These are phyloP conservation scores for Montipora foliosa DNA, from an alignment of 64 coral and sea anemone species.

Conservation along the genomic window DNA sequence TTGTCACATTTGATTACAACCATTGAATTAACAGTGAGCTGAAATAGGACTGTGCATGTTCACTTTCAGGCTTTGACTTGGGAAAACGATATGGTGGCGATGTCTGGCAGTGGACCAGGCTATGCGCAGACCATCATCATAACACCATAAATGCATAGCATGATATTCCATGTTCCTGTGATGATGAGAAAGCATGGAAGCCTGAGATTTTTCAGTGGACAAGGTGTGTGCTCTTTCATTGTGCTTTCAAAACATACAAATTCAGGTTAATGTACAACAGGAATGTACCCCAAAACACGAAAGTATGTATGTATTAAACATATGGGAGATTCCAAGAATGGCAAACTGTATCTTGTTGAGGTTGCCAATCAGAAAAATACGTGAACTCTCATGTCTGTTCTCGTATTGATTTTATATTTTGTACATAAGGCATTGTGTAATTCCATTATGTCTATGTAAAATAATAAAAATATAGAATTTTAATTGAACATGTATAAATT, in stretches of 20 bases:
- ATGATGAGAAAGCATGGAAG: slow-evolving; percentile 22
- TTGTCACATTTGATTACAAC: background rate
- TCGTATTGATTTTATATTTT: too few relatives aligned
- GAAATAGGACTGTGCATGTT: background rate
- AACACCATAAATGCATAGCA: too few relatives aligned
- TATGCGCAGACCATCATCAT: background rate
- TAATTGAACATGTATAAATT: background rate
- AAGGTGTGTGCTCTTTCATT: slow-evolving; percentile 35
- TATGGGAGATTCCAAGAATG: too few relatives aligned
- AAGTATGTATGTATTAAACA: too few relatives aligned
- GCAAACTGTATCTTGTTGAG: too few relatives aligned
- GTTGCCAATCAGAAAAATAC: too few relatives aligned
- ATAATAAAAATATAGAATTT: slow-evolving; percentile 15
- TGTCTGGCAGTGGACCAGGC: slow-evolving; percentile 21
- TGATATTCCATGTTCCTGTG: too few relatives aligned
- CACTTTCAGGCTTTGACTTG: slow-evolving; percentile 34
- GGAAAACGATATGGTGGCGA: slow-evolving; percentile 46
- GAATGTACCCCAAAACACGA: background rate
- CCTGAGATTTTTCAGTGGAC: slow-evolving; percentile 42
- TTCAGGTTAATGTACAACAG: background rate
- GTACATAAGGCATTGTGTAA: too few relatives aligned
- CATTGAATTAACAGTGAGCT: background rate
- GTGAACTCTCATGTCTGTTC: too few relatives aligned
- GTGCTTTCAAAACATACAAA: background rate
- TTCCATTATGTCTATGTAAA: too few relatives aligned